Conservation (phyloP, 2,888 invertebrate genomes). For the Agelastica alni region DNA sequence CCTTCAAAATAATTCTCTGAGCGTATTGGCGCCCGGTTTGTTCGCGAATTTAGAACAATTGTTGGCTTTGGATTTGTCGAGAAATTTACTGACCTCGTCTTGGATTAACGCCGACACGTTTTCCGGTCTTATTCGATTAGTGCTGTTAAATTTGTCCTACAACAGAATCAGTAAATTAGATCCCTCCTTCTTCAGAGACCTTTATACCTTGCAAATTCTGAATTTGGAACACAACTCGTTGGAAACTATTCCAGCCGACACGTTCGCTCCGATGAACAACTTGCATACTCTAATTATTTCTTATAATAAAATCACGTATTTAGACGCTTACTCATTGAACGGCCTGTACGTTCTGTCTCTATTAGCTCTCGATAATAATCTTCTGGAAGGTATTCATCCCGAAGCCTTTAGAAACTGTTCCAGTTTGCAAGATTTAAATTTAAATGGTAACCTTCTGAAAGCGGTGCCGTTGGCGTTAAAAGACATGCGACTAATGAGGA, state of each 20-base stretch:
- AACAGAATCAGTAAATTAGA: conserved; percentile 82
- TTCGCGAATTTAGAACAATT: conserved; percentile 85
- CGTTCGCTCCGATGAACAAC: conserved; percentile 90
- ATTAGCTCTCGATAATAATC: conserved; percentile 84
- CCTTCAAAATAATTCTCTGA: conserved; percentile 89
- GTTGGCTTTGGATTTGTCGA: conserved; percentile 80
- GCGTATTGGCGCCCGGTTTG: conserved; percentile 80
- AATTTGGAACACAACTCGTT: conserved; percentile 84
- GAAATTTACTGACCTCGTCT: conserved; percentile 82
- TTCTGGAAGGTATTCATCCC: conserved; percentile 79
- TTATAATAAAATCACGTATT: conserved; percentile 80
- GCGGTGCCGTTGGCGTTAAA: conserved; percentile 79
- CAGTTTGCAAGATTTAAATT: conserved; percentile 85
- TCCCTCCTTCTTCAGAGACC: conserved; percentile 80
- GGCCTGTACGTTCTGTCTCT: conserved; percentile 85
- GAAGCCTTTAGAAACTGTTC: conserved; percentile 91
- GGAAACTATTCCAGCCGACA: conserved; percentile 82
- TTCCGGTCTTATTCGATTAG: conserved; percentile 84
- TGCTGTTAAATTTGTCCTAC: conserved; percentile 82
- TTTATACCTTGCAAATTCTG: conserved; percentile 83
- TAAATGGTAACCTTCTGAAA: conserved; percentile 84
- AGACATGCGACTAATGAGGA: conserved; percentile 83
- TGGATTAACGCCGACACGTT: conserved; percentile 88
- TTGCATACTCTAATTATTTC: conserved; percentile 86
- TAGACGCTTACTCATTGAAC: conserved; percentile 85